phyloP scores from a whole-genome alignment of 2,113 vertebrate genomes.

The Carassius auratus region DNA sequence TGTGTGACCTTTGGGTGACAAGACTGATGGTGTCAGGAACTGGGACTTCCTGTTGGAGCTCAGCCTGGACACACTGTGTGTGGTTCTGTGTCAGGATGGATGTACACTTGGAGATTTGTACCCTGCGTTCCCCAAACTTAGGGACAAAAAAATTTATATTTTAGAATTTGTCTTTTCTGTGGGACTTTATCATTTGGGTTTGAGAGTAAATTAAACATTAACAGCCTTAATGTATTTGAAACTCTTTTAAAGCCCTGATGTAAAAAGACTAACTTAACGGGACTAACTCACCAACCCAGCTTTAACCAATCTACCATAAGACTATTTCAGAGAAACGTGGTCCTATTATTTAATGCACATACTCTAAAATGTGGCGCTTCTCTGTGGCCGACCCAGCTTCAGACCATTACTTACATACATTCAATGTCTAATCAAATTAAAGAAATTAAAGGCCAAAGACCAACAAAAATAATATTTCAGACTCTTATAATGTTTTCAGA shows the following conservation, averaged over 20 bases:
- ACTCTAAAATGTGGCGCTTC: not conserved
- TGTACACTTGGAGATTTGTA: not conserved
- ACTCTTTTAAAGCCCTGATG: not conserved
- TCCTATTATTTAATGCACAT: not conserved
- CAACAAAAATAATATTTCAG: not conserved
- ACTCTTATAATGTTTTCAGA: not conserved
- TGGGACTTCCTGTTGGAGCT: conserved; percentile 65
- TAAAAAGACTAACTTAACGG: not conserved
- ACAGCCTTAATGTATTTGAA: too few species aligned
- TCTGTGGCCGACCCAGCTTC: not conserved
- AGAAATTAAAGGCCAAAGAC: not conserved
- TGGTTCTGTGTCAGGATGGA: not conserved
- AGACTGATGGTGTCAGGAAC: conserved; percentile 73
- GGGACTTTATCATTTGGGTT: not conserved
- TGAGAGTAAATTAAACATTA: too few species aligned
- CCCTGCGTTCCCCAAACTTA: not conserved
- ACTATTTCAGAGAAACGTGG: not conserved
- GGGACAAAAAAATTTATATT: not conserved
- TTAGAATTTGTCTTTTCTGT: not conserved
- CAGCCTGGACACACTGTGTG: not conserved
- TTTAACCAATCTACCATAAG: not conserved
- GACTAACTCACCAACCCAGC: not conserved
- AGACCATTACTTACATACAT: not conserved
- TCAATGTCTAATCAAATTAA: not conserved
- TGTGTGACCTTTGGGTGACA: conserved; percentile 62